Conservation (phyloP, 2,797 vertebrate species). For the Mus minutoides region DNA sequence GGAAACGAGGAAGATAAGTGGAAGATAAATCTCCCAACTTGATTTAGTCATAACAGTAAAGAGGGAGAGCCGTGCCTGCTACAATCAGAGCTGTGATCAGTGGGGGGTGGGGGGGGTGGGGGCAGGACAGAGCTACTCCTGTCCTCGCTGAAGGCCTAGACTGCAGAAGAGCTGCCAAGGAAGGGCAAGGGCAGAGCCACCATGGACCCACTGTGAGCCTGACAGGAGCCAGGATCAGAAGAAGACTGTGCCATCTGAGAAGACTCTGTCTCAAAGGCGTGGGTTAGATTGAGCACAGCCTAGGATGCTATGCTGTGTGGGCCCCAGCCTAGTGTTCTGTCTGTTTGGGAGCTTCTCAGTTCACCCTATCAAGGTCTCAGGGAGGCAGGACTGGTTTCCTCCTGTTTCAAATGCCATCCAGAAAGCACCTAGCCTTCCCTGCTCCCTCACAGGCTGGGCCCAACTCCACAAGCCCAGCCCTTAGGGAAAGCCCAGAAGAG, state of each 20-base stretch:
- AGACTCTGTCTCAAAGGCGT: background rate
- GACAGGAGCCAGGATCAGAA: background rate
- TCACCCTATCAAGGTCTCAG: background rate
- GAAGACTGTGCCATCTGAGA: background rate
- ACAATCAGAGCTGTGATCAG: background rate
- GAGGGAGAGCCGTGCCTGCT: background rate
- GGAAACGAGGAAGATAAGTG: conserved; percentile 79
- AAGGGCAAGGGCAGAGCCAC: fast-evolving
- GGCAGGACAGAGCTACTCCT: background rate
- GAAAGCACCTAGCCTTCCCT: background rate
- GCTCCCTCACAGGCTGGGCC: background rate
- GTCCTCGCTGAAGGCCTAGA: background rate
- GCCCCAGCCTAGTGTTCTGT: background rate
- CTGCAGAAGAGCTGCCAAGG: background rate
- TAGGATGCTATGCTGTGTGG: background rate
- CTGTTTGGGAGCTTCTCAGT: background rate
- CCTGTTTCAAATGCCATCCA: background rate
- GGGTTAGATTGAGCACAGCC: background rate
- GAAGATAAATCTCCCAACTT: conserved; percentile 82
- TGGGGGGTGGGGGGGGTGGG: too few relatives aligned
- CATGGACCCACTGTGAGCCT: fast-evolving
- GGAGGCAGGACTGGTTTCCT: background rate
- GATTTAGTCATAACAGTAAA: conserved; percentile 80
- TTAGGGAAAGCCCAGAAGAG: background rate
- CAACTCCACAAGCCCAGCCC: background rate